Evolutionary conservation across 1,140 invertebrate species (phyloP), one percentile per base, ranked within the genome.

Genomic region (Lerema accius): DNA sequence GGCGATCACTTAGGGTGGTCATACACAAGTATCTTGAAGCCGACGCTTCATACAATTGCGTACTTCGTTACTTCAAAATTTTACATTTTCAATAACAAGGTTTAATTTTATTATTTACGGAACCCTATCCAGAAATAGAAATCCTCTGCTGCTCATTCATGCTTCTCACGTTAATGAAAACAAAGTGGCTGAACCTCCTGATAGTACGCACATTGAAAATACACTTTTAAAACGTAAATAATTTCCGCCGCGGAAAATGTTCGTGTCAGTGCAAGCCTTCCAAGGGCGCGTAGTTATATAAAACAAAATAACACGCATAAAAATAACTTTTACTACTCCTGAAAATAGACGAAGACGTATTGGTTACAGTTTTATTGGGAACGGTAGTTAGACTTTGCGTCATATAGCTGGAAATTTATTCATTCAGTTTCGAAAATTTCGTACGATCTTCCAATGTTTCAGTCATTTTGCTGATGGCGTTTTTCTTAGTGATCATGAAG

Each of bases 271-370:
- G 67, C 69, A 73, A 77, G 72, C 73, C 76, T 78, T 74, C 66
- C 82, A 86, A 84, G 80, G 83, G 69, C 80, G 63, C 68, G 68
- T 67, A 74, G 71, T 76, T 73, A 68, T 74, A 78, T 65, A 66
- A 82, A 82, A 81, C 77, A 80, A 73, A 28, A 82, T 74, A 75
- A 64, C 68, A 60, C 19, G 19, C 42, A 15, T 61, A 53, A 53
- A 66, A 55, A 61, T 66, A 61, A 51, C 37, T 50, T 55, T 65
- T 46, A 65, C 70, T 73, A 65, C 67, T 35, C 65, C 72, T 73
- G 51, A 56, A 73, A 78, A 81, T 82, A 82, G 69, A 73, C 65
- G 28, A 17, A 46, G 14, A 11, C 65, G 67, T 78, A 78, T 80
- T 76, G 78, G 71, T 83, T 78, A 73, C 59, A 71, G 71, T 66